Evolutionary conservation across 2,888 invertebrate species (phyloP), one percentile per base, ranked within the genome.

Genomic region (Drosophila nigritarsus): DNA sequence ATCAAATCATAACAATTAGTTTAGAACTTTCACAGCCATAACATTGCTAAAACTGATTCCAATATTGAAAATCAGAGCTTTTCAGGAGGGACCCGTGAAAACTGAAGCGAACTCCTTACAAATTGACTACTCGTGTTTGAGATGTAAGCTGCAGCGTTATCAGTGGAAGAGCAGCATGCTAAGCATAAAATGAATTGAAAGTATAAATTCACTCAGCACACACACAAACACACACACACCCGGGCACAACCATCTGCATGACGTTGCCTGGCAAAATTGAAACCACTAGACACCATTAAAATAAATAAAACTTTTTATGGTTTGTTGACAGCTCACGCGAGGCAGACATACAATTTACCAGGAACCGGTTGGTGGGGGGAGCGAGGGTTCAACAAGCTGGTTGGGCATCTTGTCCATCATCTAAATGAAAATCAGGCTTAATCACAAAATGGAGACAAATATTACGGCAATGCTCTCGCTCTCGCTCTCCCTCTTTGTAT

Each of bases 391-490:
- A 62, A 51, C 59, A 55, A 62, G 67, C 56, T 58, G 61, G 11
- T 29, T 42, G 48, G 38, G 51, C 18, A 70, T 71, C 69, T 73
- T 69, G 80, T 80, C 73, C 87, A 81, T 88, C 81, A 86, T 81
- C 83, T 85, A 81, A 85, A 85, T 85, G 83, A 83, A 86, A 86
- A 86, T 88, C 79, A 71, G 72, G 87, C 83, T 80, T 88, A 81
- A 85, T 88, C 88, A 80, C 73, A 77, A 73, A 75, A 81, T 81
- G 81, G 60, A 58, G 68, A 60, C 78, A 71, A 81, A 86, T 81
- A 73, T 75, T 77, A 54, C 68, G 56, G 27, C 75, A 82, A 78
- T 82, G 78, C 18, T 18, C 3, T 13, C 20, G 4, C 34, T 5
- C 8, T 34, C 5, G 24, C 32, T 15, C 18, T 53, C 18, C 34